These are phyloP conservation scores for Bufo gargarizans DNA, from an alignment of 2,113 vertebrate species.

Conservation along the genomic window DNA sequence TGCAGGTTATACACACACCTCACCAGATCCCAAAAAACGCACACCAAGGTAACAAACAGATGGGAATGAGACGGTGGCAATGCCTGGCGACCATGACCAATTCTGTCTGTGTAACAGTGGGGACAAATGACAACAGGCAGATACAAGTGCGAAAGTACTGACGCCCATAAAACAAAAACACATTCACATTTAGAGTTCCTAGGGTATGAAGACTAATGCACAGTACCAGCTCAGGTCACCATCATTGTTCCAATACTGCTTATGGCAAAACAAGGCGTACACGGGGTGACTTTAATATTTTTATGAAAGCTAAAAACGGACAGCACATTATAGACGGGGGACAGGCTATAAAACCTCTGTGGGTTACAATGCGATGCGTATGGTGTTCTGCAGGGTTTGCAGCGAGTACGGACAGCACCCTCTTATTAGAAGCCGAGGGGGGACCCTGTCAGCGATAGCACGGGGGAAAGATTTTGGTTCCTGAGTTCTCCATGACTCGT, in stretches of 20 bases:
- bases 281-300: background rate
- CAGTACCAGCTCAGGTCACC: background rate
- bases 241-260: conserved; percentile 35
- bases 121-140: background rate
- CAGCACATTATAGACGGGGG: conserved; percentile 28
- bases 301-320: conserved; percentile 23
- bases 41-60: background rate
- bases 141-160: background rate
- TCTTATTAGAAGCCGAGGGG: background rate
- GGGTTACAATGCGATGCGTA: conserved; percentile 24
- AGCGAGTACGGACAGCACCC: background rate
- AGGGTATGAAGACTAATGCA: background rate
- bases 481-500: conserved; percentile 45
- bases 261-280: conserved; percentile 16
- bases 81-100: background rate
- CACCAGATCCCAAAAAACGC: background rate
- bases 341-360: conserved; percentile 3
- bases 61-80: background rate
- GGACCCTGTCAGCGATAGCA: background rate
- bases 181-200: conserved; percentile 24
- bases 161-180: conserved; percentile 12
- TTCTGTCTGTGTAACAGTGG: background rate
- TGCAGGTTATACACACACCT: conserved; percentile 3
- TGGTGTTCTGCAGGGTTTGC: background rate
- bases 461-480: conserved; percentile 38